phyloP scores from a whole-genome alignment of 2,797 vertebrate genomes.

The Pitangus sulphuratus region DNA sequence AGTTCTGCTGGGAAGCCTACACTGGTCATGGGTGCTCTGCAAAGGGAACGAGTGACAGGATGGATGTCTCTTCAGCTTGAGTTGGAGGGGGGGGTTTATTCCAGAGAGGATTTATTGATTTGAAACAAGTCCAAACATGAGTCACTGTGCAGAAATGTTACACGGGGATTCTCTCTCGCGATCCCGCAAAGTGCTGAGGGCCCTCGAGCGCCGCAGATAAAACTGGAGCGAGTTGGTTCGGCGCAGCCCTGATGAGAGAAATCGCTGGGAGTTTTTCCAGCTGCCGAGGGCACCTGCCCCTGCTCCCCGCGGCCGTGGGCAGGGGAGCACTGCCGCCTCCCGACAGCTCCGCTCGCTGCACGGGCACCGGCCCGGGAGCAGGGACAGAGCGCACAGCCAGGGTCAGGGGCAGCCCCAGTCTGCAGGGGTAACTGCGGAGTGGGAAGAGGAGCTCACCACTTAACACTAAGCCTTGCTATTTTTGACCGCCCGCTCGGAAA shows the following conservation, averaged over 20 bases:
- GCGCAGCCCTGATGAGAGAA: background rate
- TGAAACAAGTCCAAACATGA: background rate
- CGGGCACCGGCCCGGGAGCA: background rate
- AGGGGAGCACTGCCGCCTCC: background rate
- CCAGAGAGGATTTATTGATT: background rate
- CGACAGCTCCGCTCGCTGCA: background rate
- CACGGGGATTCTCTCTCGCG: background rate
- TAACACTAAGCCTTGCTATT: background rate
- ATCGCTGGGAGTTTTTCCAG: background rate
- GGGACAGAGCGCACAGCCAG: background rate
- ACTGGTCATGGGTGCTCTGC: background rate
- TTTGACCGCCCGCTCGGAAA: background rate
- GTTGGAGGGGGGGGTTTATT: background rate
- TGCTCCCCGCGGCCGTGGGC: background rate
- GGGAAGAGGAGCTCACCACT: background rate
- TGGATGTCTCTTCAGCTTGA: background rate
- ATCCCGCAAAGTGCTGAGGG: background rate
- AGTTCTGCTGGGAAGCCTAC: background rate
- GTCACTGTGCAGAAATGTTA: background rate
- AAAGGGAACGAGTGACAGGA: background rate
- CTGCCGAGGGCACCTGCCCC: background rate
- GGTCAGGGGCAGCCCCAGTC: background rate
- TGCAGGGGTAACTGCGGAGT: fast-evolving
- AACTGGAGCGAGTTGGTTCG: background rate
- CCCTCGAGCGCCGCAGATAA: background rate